Evolutionary conservation across 2,888 invertebrate genomes (phyloP).

Genomic region (Torymus tubicola): DNA sequence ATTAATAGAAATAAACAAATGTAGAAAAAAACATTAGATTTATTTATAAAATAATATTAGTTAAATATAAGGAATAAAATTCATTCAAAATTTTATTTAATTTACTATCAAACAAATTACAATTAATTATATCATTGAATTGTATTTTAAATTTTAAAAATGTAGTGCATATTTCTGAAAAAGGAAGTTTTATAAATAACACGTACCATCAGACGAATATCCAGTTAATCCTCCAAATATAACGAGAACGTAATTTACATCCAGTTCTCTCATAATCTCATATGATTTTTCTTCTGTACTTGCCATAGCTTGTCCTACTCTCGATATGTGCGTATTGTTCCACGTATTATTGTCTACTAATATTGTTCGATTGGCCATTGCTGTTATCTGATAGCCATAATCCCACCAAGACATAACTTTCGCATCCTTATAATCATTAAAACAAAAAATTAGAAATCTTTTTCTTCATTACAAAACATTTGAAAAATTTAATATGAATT

Average conservation of each 20-base stretch:
- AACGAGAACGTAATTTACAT: conserved; percentile 98
- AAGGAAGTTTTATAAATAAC: not conserved
- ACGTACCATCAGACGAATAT: conserved; percentile 95
- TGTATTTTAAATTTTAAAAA: conserved; percentile 4
- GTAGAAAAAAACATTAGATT: no score
- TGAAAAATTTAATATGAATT: not conserved
- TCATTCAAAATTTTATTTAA: no score
- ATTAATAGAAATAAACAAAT: no score
- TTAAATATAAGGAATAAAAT: no score
- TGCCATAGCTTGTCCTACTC: conserved; percentile 99
- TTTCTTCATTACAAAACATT: not conserved
- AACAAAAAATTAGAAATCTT: conserved; percentile 19
- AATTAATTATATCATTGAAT: no score
- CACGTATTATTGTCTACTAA: conserved; percentile 99
- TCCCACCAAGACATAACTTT: conserved; percentile 99
- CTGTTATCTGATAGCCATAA: conserved; percentile 99
- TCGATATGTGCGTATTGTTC: conserved; percentile 99
- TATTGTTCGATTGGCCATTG: conserved; percentile 99
- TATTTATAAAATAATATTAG: no score
- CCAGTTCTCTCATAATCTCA: conserved; percentile 97
- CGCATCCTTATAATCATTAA: conserved; percentile 82
- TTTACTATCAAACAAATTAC: no score
- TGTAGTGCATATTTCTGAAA: not conserved
- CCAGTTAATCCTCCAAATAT: conserved; percentile 99
- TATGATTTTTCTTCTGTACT: conserved; percentile 97